Evolutionary conservation across 2,888 invertebrate species (phyloP).

Genomic region (Tineola bisselliella): DNA sequence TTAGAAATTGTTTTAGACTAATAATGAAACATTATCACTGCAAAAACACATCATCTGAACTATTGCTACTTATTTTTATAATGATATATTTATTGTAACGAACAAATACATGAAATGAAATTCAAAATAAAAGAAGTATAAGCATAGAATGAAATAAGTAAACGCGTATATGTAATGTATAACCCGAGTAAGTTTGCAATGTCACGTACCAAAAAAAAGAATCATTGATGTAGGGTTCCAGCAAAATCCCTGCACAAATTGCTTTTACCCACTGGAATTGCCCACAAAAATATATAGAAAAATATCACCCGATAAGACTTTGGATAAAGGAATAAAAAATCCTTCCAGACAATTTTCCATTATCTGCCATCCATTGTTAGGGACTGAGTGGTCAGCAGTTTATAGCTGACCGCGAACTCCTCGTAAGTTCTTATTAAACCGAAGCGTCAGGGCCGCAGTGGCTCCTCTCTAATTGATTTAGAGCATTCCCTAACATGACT

Average conservation of each 20-base stretch:
- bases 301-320: conserved; percentile 1
- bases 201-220: not conserved
- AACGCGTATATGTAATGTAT: not conserved
- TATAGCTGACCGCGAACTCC: conserved; percentile 43
- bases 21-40: no score
- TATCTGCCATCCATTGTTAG: conserved; percentile 55
- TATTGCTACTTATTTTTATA: no score
- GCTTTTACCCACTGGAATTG: not conserved
- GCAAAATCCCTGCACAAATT: conserved; percentile 6
- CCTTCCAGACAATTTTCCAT: conserved; percentile 58
- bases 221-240: not conserved
- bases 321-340: conserved; percentile 24
- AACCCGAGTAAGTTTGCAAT: not conserved
- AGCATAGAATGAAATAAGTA: no score
- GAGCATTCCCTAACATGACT: conserved; percentile 35
- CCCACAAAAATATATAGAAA: conserved; percentile 10
- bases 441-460: conserved; percentile 45
- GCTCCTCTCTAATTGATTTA: conserved; percentile 59
- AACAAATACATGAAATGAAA: no score
- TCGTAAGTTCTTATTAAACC: conserved; percentile 62
- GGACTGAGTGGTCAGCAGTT: conserved; percentile 50
- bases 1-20: no score
- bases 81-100: no score
- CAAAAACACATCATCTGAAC: no score
- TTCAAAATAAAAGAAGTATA: no score